Evolutionary conservation across 2,888 invertebrate genomes (phyloP), one percentile per base, ranked within the genome.

Genomic region (Stomorhina lunata): DNA sequence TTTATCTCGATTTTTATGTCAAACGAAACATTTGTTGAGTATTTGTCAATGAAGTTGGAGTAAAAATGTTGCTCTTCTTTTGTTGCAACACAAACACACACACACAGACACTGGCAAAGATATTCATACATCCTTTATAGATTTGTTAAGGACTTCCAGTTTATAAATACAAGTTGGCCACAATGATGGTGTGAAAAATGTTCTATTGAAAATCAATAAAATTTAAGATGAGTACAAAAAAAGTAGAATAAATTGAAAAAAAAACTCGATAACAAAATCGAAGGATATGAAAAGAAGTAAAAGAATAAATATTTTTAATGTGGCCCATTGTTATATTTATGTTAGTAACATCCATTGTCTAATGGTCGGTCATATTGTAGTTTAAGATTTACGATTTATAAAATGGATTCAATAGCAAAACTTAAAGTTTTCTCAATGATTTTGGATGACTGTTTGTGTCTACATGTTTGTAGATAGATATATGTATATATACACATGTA

Each of bases 201-300:
- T 48, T 65, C n/a, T n/a, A 65, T 65, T 45, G 65, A 65, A 45
- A 45, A 48, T 65, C 45, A 65, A 45, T 65, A 65, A 65, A 63
- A 63, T 27, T n/a, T 25, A 45, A 53, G 10, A 32, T 32, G 32
- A 55, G 55, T 15, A 27, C n/a, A 53, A n/a, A n/a, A n/a, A n/a
- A 53, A 22, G 22, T 48, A 22, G 10, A 53, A 43, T 17, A 53
- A 53, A 32, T 17, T 10, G 10, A 55, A n/a, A n/a, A n/a, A n/a
- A n/a, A n/a, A n/a, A 55, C 17, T 29, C 32, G 15, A 55, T 15
- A 3, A 6, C 48, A 48, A 48, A 10, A 48, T 48, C 22, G 12
- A 48, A 48, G 22, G 48, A 48, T 48, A 48, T 22, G 48, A 48
- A 22, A 10, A 20, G 20, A 55, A 55, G 27, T 17, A 55, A 32